A percentile compares a stretch with the other conserved stretches of the same genome.
Conservation (phyloP, 2,888 invertebrate genomes). For the Agrochola litura region DNA sequence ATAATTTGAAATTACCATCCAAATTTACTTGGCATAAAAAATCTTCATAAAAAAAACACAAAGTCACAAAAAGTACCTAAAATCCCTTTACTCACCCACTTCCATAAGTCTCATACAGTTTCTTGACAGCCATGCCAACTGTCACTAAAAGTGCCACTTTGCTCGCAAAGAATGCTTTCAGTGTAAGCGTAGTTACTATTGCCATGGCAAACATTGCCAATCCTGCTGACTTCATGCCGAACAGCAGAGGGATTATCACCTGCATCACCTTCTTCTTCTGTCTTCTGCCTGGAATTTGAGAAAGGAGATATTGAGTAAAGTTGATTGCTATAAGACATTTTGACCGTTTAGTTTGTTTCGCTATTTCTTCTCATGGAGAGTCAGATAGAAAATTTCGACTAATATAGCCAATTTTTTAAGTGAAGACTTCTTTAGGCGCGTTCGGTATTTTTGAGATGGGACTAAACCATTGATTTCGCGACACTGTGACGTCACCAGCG, state of each 20-base stretch:
- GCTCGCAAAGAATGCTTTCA: constrained; percentile 93
- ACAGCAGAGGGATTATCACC: constrained; percentile 92
- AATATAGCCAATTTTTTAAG: too few species aligned
- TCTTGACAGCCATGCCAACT: constrained; percentile 91
- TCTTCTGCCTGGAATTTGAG: constrained; percentile 74
- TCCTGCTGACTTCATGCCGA: constrained; percentile 93
- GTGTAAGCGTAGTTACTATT: constrained; percentile 91
- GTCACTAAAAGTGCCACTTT: constrained; percentile 93
- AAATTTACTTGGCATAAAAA: constrained; percentile 33
- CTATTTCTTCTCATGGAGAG: too few species aligned
- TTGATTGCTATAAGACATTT: not conserved
- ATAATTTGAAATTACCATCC: not conserved
- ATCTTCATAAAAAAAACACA: not conserved
- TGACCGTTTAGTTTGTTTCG: too few species aligned
- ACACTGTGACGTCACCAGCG: too few species aligned
- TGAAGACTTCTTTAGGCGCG: too few species aligned
- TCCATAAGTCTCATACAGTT: constrained; percentile 91
- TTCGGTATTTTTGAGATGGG: too few species aligned
- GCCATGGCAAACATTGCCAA: constrained; percentile 91
- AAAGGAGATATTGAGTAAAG: not conserved
- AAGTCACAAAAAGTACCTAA: not conserved
- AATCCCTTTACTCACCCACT: constrained; percentile 80
- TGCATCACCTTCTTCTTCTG: constrained; percentile 91
- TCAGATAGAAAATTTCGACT: too few species aligned
- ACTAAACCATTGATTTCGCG: too few species aligned